Evolutionary conservation across 2,113 vertebrate genomes (phyloP), one percentile per base, ranked within the genome.

Genomic region (Calyptommatus sinebrachiatus): DNA sequence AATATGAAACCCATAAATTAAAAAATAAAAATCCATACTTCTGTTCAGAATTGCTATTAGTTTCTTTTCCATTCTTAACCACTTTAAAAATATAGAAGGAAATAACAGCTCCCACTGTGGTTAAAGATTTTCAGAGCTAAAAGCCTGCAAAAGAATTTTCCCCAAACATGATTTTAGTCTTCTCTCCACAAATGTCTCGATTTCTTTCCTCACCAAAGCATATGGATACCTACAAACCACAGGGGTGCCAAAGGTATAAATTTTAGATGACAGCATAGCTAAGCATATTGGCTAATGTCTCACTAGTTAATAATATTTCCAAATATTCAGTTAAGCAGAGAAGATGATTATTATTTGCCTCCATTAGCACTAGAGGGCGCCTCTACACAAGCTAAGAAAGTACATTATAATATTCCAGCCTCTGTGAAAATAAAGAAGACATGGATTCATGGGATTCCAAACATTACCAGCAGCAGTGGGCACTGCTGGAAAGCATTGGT

Each of bases 341-440:
- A 4, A 72, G 20, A 26, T 20, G 21, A 31, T 11, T 28, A 12
- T n/a, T 1, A 5, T 74, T 29, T 45, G 60, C 4, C 41, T 75
- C 48, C 31, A 79, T 69, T 31, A 60, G 69, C 91, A 0, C 70
- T 78, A 88, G 92, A 88, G 89, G 89, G 89, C 84, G 84, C 68
- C 2, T 45, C 57, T 8, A 60, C 69, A 57, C 29, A 60, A 5
- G 46, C 53, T 45, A 71, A 21, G 65, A 31, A 45, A 70, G 31
- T 84, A 29, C 0, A 10, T 0, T 0, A 0, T 12, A 41, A 41
- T 41, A 41, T 41, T 41, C 50, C 31, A 20, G 53, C 16, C 60
- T 2, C 45, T 0, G 10, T 0, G 4, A 81, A 79, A 75, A 14
- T 57, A 18, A 18, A 57, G 53, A 57, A 4, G 53, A 50, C 50